A percentile compares a stretch with the other conserved stretches of the same genome.
Evolutionary conservation across 2,888 invertebrate species (phyloP).

Genomic region (Rosalia funebris): DNA sequence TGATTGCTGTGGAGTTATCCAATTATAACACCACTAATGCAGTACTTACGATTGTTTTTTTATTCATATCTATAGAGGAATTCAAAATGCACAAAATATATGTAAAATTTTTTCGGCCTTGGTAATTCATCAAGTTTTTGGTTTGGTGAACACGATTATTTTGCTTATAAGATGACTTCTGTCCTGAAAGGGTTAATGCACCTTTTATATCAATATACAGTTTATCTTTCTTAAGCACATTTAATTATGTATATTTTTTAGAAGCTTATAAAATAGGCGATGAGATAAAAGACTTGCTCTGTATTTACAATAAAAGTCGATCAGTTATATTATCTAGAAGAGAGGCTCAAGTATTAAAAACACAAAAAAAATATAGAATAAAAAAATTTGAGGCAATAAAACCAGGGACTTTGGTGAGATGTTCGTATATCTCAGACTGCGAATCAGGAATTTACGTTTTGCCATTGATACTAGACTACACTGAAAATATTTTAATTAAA

Average conservation of each 20-base stretch:
- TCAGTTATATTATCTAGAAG: constrained; percentile 52
- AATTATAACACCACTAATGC: too few relatives aligned
- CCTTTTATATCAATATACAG: too few relatives aligned
- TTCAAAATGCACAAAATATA: too few relatives aligned
- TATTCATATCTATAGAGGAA: too few relatives aligned
- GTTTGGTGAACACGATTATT: too few relatives aligned
- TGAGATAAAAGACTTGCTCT: constrained; percentile 52
- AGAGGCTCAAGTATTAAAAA: constrained; percentile 46
- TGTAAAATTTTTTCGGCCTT: too few relatives aligned
- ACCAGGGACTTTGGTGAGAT: constrained; percentile 49
- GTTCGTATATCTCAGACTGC: constrained; percentile 47
- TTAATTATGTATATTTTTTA: too few relatives aligned
- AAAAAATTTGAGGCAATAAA: constrained; percentile 46
- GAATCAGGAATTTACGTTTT: constrained; percentile 50
- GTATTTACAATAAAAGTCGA: constrained; percentile 45
- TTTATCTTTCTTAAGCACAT: constrained; percentile 18
- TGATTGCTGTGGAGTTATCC: too few relatives aligned
- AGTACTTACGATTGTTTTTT: too few relatives aligned
- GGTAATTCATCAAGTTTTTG: too few relatives aligned
- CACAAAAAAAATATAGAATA: constrained; percentile 36
- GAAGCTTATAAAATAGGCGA: constrained; percentile 52
- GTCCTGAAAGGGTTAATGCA: too few relatives aligned
- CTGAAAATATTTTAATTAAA: constrained; percentile 47
- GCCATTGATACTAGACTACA: constrained; percentile 48
- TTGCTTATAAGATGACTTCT: too few relatives aligned